A percentile compares a stretch with the other conserved stretches of the same genome.
phyloP scores from a whole-genome alignment of 1,140 invertebrate genomes.

The Meteorus sp. region DNA sequence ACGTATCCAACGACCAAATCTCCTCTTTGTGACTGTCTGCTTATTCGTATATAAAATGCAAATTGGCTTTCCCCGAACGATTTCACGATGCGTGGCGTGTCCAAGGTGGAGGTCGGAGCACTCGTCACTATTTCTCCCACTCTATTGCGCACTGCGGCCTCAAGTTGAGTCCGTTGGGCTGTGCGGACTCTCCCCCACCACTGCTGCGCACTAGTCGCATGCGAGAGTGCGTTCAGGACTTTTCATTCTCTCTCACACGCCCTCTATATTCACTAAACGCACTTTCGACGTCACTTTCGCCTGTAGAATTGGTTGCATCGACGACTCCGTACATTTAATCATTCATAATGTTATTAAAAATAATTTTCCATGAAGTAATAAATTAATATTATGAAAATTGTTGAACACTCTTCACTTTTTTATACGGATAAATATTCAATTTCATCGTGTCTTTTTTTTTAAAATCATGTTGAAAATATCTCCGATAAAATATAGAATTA shows the following conservation, averaged over 20 bases:
- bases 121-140: slow-evolving; percentile 22
- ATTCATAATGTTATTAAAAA: too few relatives aligned
- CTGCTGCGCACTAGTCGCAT: not conserved
- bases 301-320: not conserved
- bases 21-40: slow-evolving; percentile 16
- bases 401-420: too few relatives aligned
- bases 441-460: too few relatives aligned
- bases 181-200: slow-evolving; percentile 22
- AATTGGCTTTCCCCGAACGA: slow-evolving; percentile 37
- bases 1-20: slow-evolving; percentile 44
- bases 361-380: too few relatives aligned
- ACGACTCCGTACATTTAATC: not conserved
- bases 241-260: slow-evolving; percentile 14
- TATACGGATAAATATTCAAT: too few relatives aligned
- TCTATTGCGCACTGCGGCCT: too few relatives aligned
- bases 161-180: too few relatives aligned
- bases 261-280: slow-evolving; percentile 9
- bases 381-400: too few relatives aligned
- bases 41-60: slow-evolving; percentile 13
- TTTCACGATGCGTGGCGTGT: slow-evolving; percentile 41
- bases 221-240: not conserved
- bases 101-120: slow-evolving; percentile 39
- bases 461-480: not conserved
- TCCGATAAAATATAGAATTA: not conserved
- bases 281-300: slow-evolving; percentile 18